Base-by-base conservation (phyloP, 2,888 invertebrate species). In the Campoletis raptor region DNA sequence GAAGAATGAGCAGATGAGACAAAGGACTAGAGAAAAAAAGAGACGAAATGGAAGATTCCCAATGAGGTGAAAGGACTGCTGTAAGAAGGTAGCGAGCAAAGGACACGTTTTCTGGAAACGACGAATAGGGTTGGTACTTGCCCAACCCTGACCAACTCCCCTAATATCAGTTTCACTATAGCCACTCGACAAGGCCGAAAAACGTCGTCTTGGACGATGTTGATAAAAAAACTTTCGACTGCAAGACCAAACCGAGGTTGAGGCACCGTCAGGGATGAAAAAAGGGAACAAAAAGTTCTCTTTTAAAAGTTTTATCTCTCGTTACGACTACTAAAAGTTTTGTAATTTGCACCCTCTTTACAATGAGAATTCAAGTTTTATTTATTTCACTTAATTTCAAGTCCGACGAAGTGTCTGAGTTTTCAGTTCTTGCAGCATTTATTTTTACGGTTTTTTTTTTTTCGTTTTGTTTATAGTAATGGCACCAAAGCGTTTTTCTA, bases 131-230 rank as follows among this genome's bases (percentile, higher is more conserved):
- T 80, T 84, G 61, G 57, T 64, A 10, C 10, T n/a, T 30, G 30
- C 0, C 2, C 81, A 78, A 81, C 73, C 80, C 74, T 80, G 79
- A 74, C 79, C 79, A 84, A 80, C 80, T 80, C 74, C 74, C 74
- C 24, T 12, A 8, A 69, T 45, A 42, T 73, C 45, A 66, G 24
- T 67, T 54, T 40, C 72, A 10, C 48, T 72, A 42, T 72, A 42
- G 61, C 61, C 30, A 61, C 30, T 30, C 61, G 30, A 61, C 30
- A 30, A 61, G 30, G 30, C 30, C 15, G 10, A 76, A 74, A 69
- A 52, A 48, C 30, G 30, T 30, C 30, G 72, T 37, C 24, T 24
- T 66, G 45, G 45, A 45, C 64, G 24, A 73, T 18, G 64, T 45
- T 15, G 66, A 83, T 2, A 57, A 57, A 73, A 64, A 64, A 61